Base-by-base conservation (phyloP, 1,140 invertebrate species). In the Oppia nitens region DNA sequence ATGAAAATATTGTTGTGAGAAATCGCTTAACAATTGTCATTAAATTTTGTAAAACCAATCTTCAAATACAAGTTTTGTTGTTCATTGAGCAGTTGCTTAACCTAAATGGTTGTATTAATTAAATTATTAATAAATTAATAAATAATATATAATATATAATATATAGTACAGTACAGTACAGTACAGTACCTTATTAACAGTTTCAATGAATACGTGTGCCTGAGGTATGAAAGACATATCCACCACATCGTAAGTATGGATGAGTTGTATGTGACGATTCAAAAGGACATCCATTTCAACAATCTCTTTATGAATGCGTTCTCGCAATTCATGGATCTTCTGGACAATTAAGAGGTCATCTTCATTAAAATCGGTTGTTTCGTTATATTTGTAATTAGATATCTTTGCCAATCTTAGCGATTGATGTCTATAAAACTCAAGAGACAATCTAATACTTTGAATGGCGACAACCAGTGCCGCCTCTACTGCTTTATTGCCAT, bases 371-470 rank as follows among this genome's bases (percentile, higher is more conserved):
- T 40, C 32, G 17, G 32, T 9, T 9, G 32, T 9, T 40, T 40
- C 32, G 6, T 40, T 40, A 40, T 40, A 40, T 17, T 40, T 40
- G 6, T 40, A 9, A 40, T 6, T 17, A 6, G 32, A 40, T 9
- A 40, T 6, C 17, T 40, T 40, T 9, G 32, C 32, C 32, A 40
- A 40, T 40, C 17, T 40, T 17, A 40, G 17, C 6, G 32, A 40
- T 40, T 40, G 32, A 17, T 40, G 32, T 40, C 17, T 40, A 40
- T 56, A 56, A 47, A 56, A 56, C 9, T 56, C 55, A 6, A 56
- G 28, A 11, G 28, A 56, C 21, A 56, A 25, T 21, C 32, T 56
- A 3, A 56, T 11, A 53, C 32, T 53, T 47, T 56, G 32, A 53
- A 56, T 56, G 20, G 55, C n/a, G 12, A 29, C 32, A 24, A 56